Evolutionary conservation across 2,113 vertebrate species (phyloP).

Genomic region (Gulo gulo): DNA sequence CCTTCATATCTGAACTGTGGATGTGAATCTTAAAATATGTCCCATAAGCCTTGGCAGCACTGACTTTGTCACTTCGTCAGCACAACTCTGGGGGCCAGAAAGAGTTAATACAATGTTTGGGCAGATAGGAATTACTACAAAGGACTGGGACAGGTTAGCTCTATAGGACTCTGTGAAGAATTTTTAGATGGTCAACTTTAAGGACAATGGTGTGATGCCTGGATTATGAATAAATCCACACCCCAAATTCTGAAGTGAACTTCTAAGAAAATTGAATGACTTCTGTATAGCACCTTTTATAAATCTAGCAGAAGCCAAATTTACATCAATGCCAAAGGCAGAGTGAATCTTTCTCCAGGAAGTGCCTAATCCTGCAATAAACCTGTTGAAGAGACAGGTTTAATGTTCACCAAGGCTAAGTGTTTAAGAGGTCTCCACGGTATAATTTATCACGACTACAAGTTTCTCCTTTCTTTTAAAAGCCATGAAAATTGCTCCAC

Average conservation of each 20-base stretch:
- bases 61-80: not conserved
- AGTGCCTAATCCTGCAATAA: slow-evolving; percentile 66
- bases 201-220: not conserved
- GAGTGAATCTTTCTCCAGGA: slow-evolving; percentile 62
- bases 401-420: slow-evolving; percentile 67
- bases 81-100: not conserved
- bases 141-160: not conserved
- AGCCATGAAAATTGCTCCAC: slow-evolving; percentile 58
- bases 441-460: slow-evolving; percentile 68
- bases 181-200: slow-evolving; percentile 7
- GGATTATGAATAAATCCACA: slow-evolving; percentile 31
- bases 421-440: slow-evolving; percentile 72
- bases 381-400: slow-evolving; percentile 72
- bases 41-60: not conserved
- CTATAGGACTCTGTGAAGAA: not conserved
- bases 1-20: not conserved
- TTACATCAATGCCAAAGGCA: slow-evolving; percentile 69
- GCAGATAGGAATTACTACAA: not conserved
- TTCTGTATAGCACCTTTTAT: slow-evolving; percentile 54
- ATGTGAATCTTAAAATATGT: not conserved
- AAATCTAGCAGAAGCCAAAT: slow-evolving; percentile 68
- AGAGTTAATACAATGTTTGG: not conserved
- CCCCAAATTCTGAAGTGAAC: slow-evolving; percentile 7
- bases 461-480: slow-evolving; percentile 71
- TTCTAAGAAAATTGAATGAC: slow-evolving; percentile 65